Base-by-base conservation (phyloP, 92 coral and sea anemone genomes). In the Phenganax subtilis region DNA sequence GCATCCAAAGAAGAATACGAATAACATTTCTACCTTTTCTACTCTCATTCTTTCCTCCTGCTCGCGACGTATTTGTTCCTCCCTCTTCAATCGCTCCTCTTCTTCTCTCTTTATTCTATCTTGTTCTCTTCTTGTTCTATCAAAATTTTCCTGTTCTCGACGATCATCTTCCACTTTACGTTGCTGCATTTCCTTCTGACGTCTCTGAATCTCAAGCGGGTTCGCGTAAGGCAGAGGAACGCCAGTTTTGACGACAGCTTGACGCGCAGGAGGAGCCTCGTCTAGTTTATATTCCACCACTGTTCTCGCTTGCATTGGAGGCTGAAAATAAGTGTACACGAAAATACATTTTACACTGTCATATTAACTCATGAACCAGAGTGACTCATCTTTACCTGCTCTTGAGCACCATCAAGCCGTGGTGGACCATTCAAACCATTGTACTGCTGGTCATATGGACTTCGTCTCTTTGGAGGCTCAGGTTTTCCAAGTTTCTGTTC, bases 151-250 rank as follows among this genome's bases (percentile, higher is more conserved):
- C 12, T 86, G 89, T 28, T 62, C 76, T 9, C 90, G 89, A 51
- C 88, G 86, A 66, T 91, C 91, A 72, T 92, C 97, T 56, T 84
- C 89, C 84, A 72, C 79, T 57, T 84, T 85, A 68, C 89, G 97
- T 17, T 87, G 79, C 69, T 87, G 85, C 52, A 90, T 85, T 72
- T 91, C 97, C 62, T 89, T 85, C 30, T 77, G 81, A 3, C 89
- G 87, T 64, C 63, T 79, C 14, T 79, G 83, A 10, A 79, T 79
- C 2, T 79, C 83, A 37, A 11, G 74, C 28, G 72, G 83, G 53
- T 30, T 65, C 11, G 74, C 83, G n/a, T 79, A 79, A 16, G 73
- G 83, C 16, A 64, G 72, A 55, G 83, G 74, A 20, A 66, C 72
- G 7, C 72, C 72, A 15, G 73, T 58, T 56, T 63, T 64, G 52